Percentiles rank a stretch among this genome's conserved stretches.
phyloP scores from a whole-genome alignment of 2,797 vertebrate species.

The Macroramphosus scolopax region DNA sequence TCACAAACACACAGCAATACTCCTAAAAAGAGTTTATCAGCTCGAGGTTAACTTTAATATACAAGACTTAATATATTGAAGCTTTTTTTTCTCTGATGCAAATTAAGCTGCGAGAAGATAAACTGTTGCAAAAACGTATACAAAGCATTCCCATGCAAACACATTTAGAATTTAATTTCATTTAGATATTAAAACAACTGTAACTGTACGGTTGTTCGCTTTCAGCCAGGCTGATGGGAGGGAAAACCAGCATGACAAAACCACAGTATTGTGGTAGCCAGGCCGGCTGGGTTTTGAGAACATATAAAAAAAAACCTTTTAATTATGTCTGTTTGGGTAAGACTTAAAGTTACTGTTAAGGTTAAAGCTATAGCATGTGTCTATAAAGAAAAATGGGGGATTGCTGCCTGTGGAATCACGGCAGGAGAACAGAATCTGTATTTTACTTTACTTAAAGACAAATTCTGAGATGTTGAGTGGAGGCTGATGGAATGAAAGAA shows the following conservation, averaged over 20 bases:
- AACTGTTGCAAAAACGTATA: no score
- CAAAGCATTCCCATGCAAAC: slow-evolving; percentile 28
- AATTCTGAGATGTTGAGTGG: slow-evolving; percentile 6
- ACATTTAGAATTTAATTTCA: slow-evolving; percentile 44
- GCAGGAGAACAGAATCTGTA: no score
- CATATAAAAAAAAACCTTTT: slow-evolving; percentile 72
- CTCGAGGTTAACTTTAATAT: slow-evolving; percentile 28
- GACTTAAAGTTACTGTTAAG: slow-evolving; percentile 63
- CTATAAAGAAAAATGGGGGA: slow-evolving; percentile 47
- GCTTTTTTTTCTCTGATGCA: slow-evolving; percentile 18
- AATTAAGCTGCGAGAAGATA: slow-evolving; percentile 20
- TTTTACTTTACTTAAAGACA: no score
- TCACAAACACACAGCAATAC: slow-evolving; percentile 53
- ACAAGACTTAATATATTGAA: slow-evolving; percentile 10
- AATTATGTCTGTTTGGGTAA: slow-evolving; percentile 72
- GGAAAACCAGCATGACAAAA: slow-evolving; percentile 52
- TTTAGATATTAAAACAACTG: slow-evolving; percentile 57
- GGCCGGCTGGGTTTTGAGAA: slow-evolving; percentile 59
- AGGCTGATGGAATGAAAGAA: slow-evolving; percentile 14
- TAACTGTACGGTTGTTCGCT: slow-evolving; percentile 38
- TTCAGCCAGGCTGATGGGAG: slow-evolving; percentile 45
- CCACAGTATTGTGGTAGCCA: slow-evolving; percentile 62
- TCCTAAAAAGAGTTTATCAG: slow-evolving; percentile 40
- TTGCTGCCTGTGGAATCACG: slow-evolving; percentile 29
- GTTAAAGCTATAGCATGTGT: slow-evolving; percentile 56